A percentile compares a stretch with the other conserved stretches of the same genome.
Evolutionary conservation across 2,113 vertebrate genomes (phyloP).

Genomic region (Cercopithecus mona): DNA sequence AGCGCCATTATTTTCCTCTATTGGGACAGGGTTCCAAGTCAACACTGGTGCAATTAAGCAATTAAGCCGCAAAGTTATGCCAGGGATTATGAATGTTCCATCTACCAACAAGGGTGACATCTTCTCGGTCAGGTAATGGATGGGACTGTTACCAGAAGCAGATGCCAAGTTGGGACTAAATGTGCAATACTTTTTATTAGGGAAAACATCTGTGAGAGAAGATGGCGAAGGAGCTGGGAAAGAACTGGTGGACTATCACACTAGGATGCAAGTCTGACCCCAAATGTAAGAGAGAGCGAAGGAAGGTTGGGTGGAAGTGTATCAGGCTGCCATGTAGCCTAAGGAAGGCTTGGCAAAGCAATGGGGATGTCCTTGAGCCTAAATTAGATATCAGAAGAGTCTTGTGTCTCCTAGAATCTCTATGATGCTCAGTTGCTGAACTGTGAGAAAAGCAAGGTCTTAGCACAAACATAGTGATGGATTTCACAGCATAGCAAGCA

Average conservation of each 20-base stretch:
- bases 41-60: neutral
- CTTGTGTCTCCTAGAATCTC: neutral
- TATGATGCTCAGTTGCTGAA: neutral
- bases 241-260: neutral
- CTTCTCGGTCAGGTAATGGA: neutral
- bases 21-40: neutral
- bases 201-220: neutral
- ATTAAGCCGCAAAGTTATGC: neutral
- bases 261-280: neutral
- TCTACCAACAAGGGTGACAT: neutral
- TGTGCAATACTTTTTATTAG: neutral
- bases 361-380: neutral
- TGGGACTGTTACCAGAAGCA: neutral
- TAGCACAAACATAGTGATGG: neutral
- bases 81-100: neutral
- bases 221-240: neutral
- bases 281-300: neutral
- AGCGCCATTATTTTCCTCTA: neutral
- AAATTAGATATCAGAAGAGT: neutral
- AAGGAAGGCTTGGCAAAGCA: neutral
- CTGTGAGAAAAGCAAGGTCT: neutral
- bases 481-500: conserved; percentile 6
- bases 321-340: neutral
- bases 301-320: neutral
- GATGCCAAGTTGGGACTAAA: neutral